Percentiles rank a stretch among this genome's conserved stretches.
phyloP scores from a whole-genome alignment of 2,888 invertebrate genomes.

The Hirtodrosophila duncani region DNA sequence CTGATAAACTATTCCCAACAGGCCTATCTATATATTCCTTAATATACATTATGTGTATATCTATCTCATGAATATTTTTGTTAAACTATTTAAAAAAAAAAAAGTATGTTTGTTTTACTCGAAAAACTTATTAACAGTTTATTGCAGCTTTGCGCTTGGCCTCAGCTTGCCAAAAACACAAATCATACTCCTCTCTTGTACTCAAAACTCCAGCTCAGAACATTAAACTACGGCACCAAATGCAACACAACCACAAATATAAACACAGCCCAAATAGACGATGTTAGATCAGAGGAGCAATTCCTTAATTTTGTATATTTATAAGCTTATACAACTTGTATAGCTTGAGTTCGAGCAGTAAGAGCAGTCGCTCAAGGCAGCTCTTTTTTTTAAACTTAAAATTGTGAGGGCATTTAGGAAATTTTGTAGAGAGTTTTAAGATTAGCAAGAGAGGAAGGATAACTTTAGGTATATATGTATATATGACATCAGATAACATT shows the following conservation, averaged over 20 bases:
- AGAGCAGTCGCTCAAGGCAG: no score
- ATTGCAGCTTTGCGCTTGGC: conserved; percentile 54
- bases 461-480: no score
- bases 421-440: no score
- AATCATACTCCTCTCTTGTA: no score
- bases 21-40: conserved; percentile 35
- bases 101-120: conserved; percentile 18
- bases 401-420: no score
- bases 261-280: conserved; percentile 12
- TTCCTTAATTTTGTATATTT: no score
- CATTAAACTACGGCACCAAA: conserved; percentile 15
- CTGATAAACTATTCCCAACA: conserved; percentile 31
- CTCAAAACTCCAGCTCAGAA: no score
- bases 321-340: no score
- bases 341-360: no score
- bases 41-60: conserved; percentile 8
- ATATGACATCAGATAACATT: no score
- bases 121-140: conserved; percentile 23
- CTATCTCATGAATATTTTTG: conserved; percentile 18
- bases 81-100: no score
- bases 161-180: conserved; percentile 38
- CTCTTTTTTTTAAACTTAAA: not conserved
- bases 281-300: conserved; percentile 10
- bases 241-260: conserved; percentile 16
- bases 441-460: no score